Conservation (phyloP, 2,113 vertebrate genomes). For the Danionella cerebrum region DNA sequence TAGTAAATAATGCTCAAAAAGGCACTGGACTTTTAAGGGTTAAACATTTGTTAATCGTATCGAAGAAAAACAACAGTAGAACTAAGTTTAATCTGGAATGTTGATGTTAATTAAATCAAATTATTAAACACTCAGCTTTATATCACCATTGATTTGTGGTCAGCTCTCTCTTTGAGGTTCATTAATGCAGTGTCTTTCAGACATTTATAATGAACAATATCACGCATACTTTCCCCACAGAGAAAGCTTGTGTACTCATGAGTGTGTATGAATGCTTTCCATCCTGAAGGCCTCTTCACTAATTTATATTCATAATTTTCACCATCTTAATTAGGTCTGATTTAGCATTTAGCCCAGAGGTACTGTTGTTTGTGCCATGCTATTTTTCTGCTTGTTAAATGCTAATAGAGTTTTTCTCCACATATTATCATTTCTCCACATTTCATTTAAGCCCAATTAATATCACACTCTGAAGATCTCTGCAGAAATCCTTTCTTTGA, state of each 20-base stretch:
- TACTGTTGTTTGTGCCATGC: constrained; percentile 55
- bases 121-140: too few species aligned
- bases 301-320: constrained; percentile 51
- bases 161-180: neutral
- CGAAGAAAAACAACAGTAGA: too few species aligned
- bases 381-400: constrained; percentile 64
- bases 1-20: too few species aligned
- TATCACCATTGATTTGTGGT: too few species aligned
- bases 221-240: neutral
- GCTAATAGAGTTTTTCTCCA: constrained; percentile 54
- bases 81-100: too few species aligned
- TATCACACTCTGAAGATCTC: constrained; percentile 53
- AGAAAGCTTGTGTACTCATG: neutral
- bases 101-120: too few species aligned
- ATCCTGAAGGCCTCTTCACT: neutral
- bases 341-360: constrained; percentile 52
- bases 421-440: neutral
- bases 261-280: neutral
- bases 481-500: constrained; percentile 44
- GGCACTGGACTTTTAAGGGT: too few species aligned
- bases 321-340: constrained; percentile 57
- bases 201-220: constrained; percentile 1
- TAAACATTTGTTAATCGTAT: too few species aligned
- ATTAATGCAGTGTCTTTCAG: neutral
- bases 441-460: constrained; percentile 57